phyloP scores from a whole-genome alignment of 2,888 invertebrate genomes.

The Opisthograptis luteolata region DNA sequence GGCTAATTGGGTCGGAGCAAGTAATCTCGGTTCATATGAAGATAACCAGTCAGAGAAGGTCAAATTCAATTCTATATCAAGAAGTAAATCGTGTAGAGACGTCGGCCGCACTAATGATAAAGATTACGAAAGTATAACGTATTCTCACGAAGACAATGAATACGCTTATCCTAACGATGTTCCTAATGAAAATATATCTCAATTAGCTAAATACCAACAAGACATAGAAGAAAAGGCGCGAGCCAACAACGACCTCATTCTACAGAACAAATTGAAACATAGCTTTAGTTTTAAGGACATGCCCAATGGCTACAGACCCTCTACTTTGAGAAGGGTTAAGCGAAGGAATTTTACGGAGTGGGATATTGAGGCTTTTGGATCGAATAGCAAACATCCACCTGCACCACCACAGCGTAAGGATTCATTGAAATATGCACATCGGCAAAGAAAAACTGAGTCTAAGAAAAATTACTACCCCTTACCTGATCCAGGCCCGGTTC shows the following conservation, averaged over 20 bases:
- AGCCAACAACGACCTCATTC: constrained; percentile 81
- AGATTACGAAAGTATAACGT: constrained; percentile 60
- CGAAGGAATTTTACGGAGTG: constrained; percentile 84
- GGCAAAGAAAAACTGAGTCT: constrained; percentile 76
- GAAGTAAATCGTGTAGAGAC: constrained; percentile 80
- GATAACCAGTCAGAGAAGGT: constrained; percentile 58
- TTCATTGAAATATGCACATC: constrained; percentile 79
- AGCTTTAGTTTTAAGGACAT: constrained; percentile 85
- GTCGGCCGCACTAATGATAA: constrained; percentile 66
- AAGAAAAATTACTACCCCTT: constrained; percentile 72
- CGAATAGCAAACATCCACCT: constrained; percentile 69
- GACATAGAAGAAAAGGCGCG: constrained; percentile 81
- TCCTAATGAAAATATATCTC: constrained; percentile 77
- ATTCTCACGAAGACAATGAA: constrained; percentile 63
- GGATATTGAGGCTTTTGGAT: constrained; percentile 78
- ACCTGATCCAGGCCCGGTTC: constrained; percentile 77
- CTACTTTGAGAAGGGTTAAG: constrained; percentile 83
- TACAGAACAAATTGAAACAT: constrained; percentile 79
- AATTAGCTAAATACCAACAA: constrained; percentile 86
- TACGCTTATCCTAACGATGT: constrained; percentile 61
- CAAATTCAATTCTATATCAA: constrained; percentile 77
- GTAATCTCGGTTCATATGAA: constrained; percentile 77
- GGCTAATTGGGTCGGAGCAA: constrained; percentile 93
- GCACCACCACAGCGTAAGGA: constrained; percentile 76
- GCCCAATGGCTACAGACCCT: constrained; percentile 85